Percentiles rank a stretch among this genome's conserved stretches.
These are phyloP conservation scores for Melipona bicolor DNA, from an alignment of 2,888 invertebrate genomes.

Conservation along the genomic window DNA sequence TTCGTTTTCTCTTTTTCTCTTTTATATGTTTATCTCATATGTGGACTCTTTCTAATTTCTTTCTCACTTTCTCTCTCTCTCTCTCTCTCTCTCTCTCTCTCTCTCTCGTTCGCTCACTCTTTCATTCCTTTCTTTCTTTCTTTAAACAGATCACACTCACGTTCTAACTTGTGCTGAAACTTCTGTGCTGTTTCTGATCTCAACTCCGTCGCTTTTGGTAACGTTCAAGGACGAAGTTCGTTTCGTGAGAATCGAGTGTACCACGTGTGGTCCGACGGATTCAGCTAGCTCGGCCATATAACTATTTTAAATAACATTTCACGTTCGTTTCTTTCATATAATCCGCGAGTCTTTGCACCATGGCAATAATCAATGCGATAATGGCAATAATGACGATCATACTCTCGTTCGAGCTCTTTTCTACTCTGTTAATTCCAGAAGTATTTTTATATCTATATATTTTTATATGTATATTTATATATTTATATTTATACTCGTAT, in stretches of 20 bases:
- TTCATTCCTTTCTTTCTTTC: neutral
- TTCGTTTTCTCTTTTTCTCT: constrained; percentile 16
- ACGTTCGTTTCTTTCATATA: constrained; percentile 20
- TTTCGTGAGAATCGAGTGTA: constrained; percentile 33
- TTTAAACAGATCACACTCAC: constrained; percentile 21
- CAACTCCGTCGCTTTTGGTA: constrained; percentile 11
- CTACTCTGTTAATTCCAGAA: constrained; percentile 58
- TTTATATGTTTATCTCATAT: constrained; percentile 28
- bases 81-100: neutral
- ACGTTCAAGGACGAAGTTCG: neutral
- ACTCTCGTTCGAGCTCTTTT: constrained; percentile 28
- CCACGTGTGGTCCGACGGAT: constrained; percentile 57
- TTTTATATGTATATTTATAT: constrained; percentile 47
- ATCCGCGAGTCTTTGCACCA: constrained; percentile 17
- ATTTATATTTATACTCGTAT: constrained; percentile 52
- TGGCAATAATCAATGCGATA: constrained; percentile 43
- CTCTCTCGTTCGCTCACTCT: neutral
- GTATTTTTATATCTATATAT: constrained; percentile 48
- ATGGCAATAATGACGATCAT: constrained; percentile 41
- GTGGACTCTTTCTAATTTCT: neutral
- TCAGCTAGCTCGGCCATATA: constrained; percentile 48
- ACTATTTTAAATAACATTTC: constrained; percentile 22
- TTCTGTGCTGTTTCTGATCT: constrained; percentile 36
- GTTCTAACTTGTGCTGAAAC: constrained; percentile 23
- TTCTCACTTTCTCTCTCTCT: neutral